Evolutionary conservation across 2,888 invertebrate genomes (phyloP).

Genomic region (Aspidapion aeneum): DNA sequence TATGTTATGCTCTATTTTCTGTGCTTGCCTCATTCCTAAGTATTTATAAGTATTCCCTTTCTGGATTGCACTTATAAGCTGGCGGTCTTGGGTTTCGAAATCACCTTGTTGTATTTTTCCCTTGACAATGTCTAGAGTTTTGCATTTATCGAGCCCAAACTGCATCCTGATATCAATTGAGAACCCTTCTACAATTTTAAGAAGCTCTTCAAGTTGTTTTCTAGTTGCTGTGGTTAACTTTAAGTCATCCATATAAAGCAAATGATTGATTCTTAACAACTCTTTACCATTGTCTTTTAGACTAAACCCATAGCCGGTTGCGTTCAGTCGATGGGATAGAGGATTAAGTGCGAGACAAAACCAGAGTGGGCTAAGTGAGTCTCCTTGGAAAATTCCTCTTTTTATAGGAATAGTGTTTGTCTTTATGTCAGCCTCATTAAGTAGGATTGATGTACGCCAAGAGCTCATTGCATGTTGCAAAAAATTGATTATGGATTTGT

Average conservation of each 20-base stretch:
- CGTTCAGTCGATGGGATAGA: background rate
- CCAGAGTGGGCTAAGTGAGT: background rate
- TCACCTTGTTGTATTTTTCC: background rate
- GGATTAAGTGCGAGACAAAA: background rate
- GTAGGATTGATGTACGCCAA: too few species aligned
- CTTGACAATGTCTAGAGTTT: background rate
- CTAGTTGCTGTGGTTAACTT: slow-evolving; percentile 6
- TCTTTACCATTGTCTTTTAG: too few species aligned
- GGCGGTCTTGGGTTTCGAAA: background rate
- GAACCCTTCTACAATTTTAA: slow-evolving; percentile 8
- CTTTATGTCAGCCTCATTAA: too few species aligned
- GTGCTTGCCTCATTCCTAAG: background rate
- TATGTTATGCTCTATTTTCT: background rate
- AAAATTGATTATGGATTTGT: too few species aligned
- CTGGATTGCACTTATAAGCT: background rate
- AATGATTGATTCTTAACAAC: background rate
- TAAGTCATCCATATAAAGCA: slow-evolving; percentile 14
- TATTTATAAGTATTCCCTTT: background rate
- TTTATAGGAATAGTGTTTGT: too few species aligned
- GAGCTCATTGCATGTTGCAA: background rate
- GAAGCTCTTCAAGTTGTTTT: slow-evolving; percentile 9
- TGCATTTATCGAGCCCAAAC: slow-evolving; percentile 13
- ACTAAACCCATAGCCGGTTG: too few species aligned
- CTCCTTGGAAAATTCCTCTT: too few species aligned
- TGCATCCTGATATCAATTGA: too few species aligned